These are phyloP conservation scores for Micrasema minimum DNA, from an alignment of 1,140 invertebrate species.

Conservation along the genomic window DNA sequence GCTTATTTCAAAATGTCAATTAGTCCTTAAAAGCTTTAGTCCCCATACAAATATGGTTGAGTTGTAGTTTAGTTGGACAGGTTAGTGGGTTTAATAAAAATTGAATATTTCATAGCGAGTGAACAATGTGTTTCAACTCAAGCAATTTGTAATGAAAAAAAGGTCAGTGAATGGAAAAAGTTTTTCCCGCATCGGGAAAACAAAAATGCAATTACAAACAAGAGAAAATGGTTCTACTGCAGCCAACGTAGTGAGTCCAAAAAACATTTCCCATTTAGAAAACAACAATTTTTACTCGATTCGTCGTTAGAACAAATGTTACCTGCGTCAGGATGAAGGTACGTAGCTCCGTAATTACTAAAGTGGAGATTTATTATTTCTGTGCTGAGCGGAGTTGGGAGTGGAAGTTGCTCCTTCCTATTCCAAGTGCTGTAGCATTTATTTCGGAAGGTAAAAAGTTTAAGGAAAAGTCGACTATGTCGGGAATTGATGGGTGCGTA, in stretches of 20 bases:
- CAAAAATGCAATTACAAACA: conserved; percentile 32
- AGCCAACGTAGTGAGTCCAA: conserved; percentile 5
- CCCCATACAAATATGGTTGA: no score
- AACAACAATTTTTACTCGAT: conserved; percentile 31
- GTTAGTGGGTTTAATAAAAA: no score
- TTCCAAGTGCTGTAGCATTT: no score
- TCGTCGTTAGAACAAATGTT: conserved; percentile 26
- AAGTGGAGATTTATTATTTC: conserved; percentile 39
- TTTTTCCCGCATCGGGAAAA: conserved; percentile 19
- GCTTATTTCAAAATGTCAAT: no score
- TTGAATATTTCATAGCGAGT: no score
- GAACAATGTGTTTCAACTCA: conserved; percentile 12
- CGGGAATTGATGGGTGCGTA: no score
- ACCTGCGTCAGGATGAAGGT: conserved; percentile 17
- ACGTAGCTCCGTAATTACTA: conserved; percentile 35
- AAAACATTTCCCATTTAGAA: conserved; percentile 30
- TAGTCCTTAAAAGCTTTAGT: no score
- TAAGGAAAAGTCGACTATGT: no score
- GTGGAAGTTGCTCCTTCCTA: conserved; percentile 10
- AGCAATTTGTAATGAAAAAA: conserved; percentile 23
- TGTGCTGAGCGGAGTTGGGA: conserved; percentile 14
- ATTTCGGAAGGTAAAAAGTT: no score
- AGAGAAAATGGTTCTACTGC: conserved; percentile 12
- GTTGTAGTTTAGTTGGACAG: no score
- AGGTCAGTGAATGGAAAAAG: conserved; percentile 13